Evolutionary conservation across 2,888 invertebrate genomes (phyloP).

Genomic region (Polydrusus tereticollis): DNA sequence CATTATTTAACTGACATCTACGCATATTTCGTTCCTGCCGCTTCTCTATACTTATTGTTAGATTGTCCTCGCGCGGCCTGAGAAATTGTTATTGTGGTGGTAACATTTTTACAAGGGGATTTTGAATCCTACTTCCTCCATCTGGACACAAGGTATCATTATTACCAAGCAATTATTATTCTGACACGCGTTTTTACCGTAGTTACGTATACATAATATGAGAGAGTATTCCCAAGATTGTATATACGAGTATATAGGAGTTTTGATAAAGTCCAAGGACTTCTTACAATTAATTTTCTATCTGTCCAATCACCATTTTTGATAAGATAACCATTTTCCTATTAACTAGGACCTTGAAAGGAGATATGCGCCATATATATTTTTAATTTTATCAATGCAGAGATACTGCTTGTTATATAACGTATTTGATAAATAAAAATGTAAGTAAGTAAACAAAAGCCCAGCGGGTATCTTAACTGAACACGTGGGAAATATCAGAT

Average conservation of each 20-base stretch:
- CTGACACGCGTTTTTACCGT: too few relatives aligned
- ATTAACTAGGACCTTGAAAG: not conserved
- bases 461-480: not conserved
- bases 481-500: not conserved
- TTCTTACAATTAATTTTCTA: not conserved
- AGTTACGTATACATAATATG: too few relatives aligned
- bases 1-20: conserved; percentile 13
- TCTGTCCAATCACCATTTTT: not conserved
- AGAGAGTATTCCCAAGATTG: too few relatives aligned
- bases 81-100: not conserved
- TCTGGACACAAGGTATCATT: too few relatives aligned
- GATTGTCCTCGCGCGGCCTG: not conserved
- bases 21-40: conserved; percentile 1
- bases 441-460: not conserved
- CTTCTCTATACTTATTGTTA: not conserved
- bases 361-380: not conserved
- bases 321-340: not conserved
- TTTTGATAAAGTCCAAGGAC: conserved; percentile 9
- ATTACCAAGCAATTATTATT: too few relatives aligned
- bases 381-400: not conserved
- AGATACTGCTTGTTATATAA: not conserved
- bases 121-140: not conserved
- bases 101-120: not conserved
- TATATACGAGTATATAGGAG: too few relatives aligned
- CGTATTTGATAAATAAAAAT: not conserved